Conservation (phyloP, 1,140 invertebrate genomes). For the Ctenoplectra terminalis region DNA sequence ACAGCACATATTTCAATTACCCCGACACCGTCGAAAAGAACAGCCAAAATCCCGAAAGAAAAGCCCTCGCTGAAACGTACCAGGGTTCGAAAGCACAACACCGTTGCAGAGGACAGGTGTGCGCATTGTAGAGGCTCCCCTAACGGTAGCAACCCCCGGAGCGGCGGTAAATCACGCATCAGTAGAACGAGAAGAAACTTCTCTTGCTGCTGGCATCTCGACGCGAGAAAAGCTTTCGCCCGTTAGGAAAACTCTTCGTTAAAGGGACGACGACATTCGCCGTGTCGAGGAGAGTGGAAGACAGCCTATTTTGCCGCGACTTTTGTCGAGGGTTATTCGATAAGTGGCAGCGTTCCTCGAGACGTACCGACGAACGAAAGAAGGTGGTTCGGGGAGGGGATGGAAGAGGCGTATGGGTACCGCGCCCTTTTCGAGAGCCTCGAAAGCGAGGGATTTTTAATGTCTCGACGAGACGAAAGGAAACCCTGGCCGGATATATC, state of each 20-base stretch:
- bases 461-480: conserved; percentile 64
- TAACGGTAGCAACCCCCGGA: not conserved
- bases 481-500: conserved; percentile 58
- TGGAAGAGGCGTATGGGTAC: not conserved
- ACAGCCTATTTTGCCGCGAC: conserved; percentile 51
- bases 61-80: not conserved
- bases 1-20: not conserved
- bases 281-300: conserved; percentile 19
- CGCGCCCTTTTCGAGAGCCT: conserved; percentile 49
- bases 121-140: not conserved
- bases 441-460: conserved; percentile 61
- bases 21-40: not conserved
- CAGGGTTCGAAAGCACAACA: not conserved
- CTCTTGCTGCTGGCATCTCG: not conserved
- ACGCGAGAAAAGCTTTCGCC: conserved; percentile 39
- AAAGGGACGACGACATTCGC: conserved; percentile 41
- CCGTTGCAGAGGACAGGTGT: not conserved
- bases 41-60: not conserved
- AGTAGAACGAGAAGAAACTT: conserved; percentile 15
- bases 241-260: conserved; percentile 50
- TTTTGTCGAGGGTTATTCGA: conserved; percentile 63
- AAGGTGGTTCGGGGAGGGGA: too few species aligned
- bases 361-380: not conserved
- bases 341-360: conserved; percentile 44
- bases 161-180: conserved; percentile 27